phyloP scores from a whole-genome alignment of 2,888 invertebrate species.

The Agrochola circellaris region DNA sequence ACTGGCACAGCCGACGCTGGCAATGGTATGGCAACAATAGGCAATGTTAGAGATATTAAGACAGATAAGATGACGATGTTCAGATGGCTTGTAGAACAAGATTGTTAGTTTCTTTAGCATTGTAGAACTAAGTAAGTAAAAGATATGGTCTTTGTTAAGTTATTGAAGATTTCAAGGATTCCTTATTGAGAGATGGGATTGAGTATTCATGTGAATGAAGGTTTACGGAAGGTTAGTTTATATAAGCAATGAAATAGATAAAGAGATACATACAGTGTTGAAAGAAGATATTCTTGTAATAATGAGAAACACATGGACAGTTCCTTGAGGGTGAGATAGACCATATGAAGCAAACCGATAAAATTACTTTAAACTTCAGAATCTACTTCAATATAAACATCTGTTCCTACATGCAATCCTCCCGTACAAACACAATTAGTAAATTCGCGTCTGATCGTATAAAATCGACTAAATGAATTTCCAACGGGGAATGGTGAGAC shows the following conservation, averaged over 20 bases:
- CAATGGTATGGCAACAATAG: conserved; percentile 55
- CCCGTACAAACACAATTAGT: conserved; percentile 40
- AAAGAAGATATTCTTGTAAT: too few relatives aligned
- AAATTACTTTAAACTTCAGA: conserved; percentile 13
- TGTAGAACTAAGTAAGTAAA: background rate
- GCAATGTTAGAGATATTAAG: conserved; percentile 44
- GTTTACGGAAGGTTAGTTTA: too few relatives aligned
- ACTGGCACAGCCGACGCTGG: conserved; percentile 26
- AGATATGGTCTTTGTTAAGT: background rate
- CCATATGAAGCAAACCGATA: background rate
- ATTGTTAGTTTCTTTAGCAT: conserved; percentile 25
- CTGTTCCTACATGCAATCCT: background rate
- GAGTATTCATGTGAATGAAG: background rate
- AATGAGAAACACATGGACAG: too few relatives aligned
- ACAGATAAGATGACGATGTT: conserved; percentile 46
- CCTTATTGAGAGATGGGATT: background rate
- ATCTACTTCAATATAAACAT: background rate
- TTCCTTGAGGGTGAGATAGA: background rate
- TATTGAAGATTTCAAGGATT: conserved; percentile 20
- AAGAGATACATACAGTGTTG: too few relatives aligned
- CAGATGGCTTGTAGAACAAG: conserved; percentile 28
- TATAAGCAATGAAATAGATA: background rate
- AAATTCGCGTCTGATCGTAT: conserved; percentile 49
- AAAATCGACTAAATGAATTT: conserved; percentile 55
- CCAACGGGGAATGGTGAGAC: conserved; percentile 40